A percentile compares a stretch with the other conserved stretches of the same genome.
Evolutionary conservation across 2,113 vertebrate species (phyloP).

Genomic region (Antennarius striatus): DNA sequence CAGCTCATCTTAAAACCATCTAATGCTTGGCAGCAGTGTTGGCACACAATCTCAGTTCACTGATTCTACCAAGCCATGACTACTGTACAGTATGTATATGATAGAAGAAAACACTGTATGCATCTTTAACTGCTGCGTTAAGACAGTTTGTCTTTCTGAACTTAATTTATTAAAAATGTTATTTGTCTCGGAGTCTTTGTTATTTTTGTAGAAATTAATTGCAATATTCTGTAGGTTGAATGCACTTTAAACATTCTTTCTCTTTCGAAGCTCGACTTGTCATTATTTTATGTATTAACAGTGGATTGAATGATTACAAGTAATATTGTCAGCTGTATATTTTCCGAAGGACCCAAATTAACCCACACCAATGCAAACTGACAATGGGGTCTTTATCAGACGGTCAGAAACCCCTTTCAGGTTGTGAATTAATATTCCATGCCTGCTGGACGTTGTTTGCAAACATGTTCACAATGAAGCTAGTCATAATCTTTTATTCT

Average conservation of each 20-base stretch:
- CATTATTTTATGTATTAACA: neutral
- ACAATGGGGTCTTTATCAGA: too few relatives aligned
- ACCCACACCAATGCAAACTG: too few relatives aligned
- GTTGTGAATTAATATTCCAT: too few relatives aligned
- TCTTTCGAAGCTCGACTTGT: neutral
- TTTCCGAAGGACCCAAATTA: too few relatives aligned
- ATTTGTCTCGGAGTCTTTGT: slow-evolving; percentile 47
- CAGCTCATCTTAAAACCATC: neutral
- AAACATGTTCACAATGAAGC: too few relatives aligned
- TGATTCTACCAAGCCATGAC: slow-evolving; percentile 10
- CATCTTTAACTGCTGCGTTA: slow-evolving; percentile 49
- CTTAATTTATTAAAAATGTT: slow-evolving; percentile 69
- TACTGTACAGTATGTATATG: slow-evolving; percentile 28
- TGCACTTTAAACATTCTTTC: neutral
- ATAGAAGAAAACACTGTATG: slow-evolving; percentile 39
- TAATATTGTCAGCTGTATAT: too few relatives aligned
- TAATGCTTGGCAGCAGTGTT: neutral
- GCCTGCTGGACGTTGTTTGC: too few relatives aligned
- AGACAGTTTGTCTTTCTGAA: slow-evolving; percentile 37
- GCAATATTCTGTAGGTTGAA: neutral
- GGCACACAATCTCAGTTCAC: slow-evolving; percentile 1
- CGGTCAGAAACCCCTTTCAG: too few relatives aligned
- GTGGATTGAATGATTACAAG: too few relatives aligned
- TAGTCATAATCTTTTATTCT: too few relatives aligned
- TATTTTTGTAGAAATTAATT: neutral